A percentile compares a stretch with the other conserved stretches of the same genome.
phyloP scores from a whole-genome alignment of 1,140 invertebrate species.

The Reticulitermes speratus region DNA sequence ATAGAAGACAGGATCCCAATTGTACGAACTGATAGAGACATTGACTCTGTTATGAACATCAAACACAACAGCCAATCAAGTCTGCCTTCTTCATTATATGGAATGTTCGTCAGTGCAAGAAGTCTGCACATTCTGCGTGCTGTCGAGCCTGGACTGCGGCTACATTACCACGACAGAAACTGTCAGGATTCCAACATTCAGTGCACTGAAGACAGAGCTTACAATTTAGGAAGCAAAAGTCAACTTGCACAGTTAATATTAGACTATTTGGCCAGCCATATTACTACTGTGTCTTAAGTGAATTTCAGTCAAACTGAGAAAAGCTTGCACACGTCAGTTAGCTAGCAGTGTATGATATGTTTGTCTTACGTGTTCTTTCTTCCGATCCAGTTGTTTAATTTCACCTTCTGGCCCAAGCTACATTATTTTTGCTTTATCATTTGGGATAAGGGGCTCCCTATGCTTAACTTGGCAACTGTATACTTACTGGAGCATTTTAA shows the following conservation, averaged over 20 bases:
- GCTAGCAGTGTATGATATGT: too few species aligned
- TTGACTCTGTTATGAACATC: conserved; percentile 39
- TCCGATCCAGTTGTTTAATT: too few species aligned
- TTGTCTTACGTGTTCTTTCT: too few species aligned
- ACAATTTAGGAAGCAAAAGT: conserved; percentile 48
- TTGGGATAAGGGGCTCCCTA: too few species aligned
- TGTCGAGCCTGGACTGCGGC: conserved; percentile 66
- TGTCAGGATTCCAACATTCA: conserved; percentile 42
- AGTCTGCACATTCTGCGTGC: conserved; percentile 67
- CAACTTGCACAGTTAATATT: conserved; percentile 52
- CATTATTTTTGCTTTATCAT: too few species aligned
- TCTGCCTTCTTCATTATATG: conserved; percentile 53
- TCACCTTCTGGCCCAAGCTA: too few species aligned
- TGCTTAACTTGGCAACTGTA: too few species aligned
- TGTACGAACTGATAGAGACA: conserved; percentile 62
- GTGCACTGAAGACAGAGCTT: conserved; percentile 44
- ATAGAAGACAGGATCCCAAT: conserved; percentile 59
- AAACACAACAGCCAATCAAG: neutral
- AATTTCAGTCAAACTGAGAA: too few species aligned
- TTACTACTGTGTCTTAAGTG: neutral
- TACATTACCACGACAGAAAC: conserved; percentile 54
- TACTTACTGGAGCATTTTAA: too few species aligned
- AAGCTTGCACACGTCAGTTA: too few species aligned
- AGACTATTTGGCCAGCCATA: conserved; percentile 42
- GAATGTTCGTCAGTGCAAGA: conserved; percentile 62